phyloP scores from a whole-genome alignment of 2,113 vertebrate genomes.

The Phyllostomus hastatus region DNA sequence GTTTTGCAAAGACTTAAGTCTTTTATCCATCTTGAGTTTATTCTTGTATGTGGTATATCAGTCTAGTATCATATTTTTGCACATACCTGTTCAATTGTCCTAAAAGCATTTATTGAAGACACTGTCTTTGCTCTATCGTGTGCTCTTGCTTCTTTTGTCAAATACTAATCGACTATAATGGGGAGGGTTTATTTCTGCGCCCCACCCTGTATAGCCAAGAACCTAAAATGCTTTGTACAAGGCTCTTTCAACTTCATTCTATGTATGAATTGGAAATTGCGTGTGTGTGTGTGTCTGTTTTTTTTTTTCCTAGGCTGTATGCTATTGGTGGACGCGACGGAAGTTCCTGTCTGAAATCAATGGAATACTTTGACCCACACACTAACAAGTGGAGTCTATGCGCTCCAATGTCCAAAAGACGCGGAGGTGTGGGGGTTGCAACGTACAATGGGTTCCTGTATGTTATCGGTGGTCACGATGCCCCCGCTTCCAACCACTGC shows the following conservation, averaged over 20 bases:
- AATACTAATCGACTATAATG: too few species aligned
- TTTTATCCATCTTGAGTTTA: too few species aligned
- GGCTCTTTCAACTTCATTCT: background rate
- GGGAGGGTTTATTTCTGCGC: too few species aligned
- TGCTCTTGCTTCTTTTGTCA: too few species aligned
- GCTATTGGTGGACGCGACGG: conserved; percentile 96
- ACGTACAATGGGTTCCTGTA: conserved; percentile 95
- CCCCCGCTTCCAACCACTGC: conserved; percentile 95
- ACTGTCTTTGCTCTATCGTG: too few species aligned
- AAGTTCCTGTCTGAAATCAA: conserved; percentile 95
- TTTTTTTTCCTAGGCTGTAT: conserved; percentile 83
- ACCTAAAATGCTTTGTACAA: background rate
- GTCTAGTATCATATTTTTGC: too few species aligned
- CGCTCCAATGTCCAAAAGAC: conserved; percentile 93
- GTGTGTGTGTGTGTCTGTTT: background rate
- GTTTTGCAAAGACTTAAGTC: too few species aligned
- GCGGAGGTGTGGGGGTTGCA: conserved; percentile 94
- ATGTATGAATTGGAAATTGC: background rate
- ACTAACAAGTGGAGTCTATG: conserved; percentile 98
- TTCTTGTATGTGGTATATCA: too few species aligned
- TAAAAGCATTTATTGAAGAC: too few species aligned
- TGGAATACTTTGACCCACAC: conserved; percentile 98
- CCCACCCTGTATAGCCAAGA: background rate
- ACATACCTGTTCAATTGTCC: too few species aligned
- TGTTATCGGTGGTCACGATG: conserved; percentile 94